Evolutionary conservation across 1,140 invertebrate species (phyloP), one percentile per base, ranked within the genome.

Genomic region (Pygmarrhopalites habei): DNA sequence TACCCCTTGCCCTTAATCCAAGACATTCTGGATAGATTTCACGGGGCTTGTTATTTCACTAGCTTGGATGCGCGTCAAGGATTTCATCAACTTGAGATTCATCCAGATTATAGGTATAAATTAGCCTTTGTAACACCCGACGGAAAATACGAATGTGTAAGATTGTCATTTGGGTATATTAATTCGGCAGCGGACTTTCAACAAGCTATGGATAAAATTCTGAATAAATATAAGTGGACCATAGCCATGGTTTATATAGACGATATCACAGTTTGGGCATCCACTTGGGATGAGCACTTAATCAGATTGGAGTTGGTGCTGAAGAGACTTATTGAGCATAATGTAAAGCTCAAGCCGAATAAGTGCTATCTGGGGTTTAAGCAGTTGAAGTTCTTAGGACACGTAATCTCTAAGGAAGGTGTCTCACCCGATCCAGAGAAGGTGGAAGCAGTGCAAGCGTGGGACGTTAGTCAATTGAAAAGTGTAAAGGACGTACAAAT

Each of bases 201-300:
- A n/a, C n/a, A n/a, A n/a, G n/a, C n/a, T n/a, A n/a, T n/a, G n/a
- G n/a, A n/a, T n/a, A n/a, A n/a, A n/a, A n/a, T n/a, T n/a, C 67
- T 79, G 1, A 5, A 69, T 28, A 75, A 67, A 32, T 47, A 64
- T 56, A 14, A 62, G 55, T 52, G 75, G 12, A 68, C 72, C 29
- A 79, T 75, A 58, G 60, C n/a, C n/a, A n/a, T 74, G 47, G 69
- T 74, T 0, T 83, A 80, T 65, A 51, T 83, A 0, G 81, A 83
- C 64, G 81, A 83, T 67, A 75, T 84, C 28, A 70, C 82, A 1
- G 68, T 82, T 5, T 77, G 72, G 43, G 76, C 72, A 0, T 60
- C 52, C 21, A 46, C 21, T 23, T 58, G 62, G 32, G 64, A 72
- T 12, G 58, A 75, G 64, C 76, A 77, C 57, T 23, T 56, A 1